Conservation (phyloP, 1,140 invertebrate species). For the Drosophila punjabiensis region DNA sequence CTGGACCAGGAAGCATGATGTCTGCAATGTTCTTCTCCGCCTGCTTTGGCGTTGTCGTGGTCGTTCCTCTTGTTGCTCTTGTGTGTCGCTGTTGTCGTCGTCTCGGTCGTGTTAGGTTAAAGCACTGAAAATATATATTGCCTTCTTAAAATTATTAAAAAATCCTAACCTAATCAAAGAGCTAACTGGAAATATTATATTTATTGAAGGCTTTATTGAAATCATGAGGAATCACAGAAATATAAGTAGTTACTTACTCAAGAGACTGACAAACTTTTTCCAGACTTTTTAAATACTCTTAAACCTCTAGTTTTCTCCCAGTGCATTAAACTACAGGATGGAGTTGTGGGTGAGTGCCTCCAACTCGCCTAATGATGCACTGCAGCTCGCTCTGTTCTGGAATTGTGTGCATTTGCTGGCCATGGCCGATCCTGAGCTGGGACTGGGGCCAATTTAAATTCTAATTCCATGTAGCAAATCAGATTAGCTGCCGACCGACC, state of each 20-base stretch:
- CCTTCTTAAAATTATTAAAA: neutral
- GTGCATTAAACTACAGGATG: conserved; percentile 5
- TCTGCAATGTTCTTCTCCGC: conserved; percentile 61
- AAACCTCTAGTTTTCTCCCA: neutral
- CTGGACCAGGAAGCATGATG: conserved; percentile 77
- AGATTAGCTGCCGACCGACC: conserved; percentile 68
- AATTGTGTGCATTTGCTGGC: conserved; percentile 60
- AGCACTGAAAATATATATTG: neutral
- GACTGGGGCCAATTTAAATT: conserved; percentile 70
- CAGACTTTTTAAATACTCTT: neutral
- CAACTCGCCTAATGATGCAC: conserved; percentile 72
- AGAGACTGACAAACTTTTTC: neutral
- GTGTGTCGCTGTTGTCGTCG: conserved; percentile 60
- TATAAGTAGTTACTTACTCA: neutral
- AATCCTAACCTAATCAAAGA: neutral
- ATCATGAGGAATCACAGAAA: neutral
- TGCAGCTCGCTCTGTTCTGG: conserved; percentile 41
- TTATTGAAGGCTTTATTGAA: no score
- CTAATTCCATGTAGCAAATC: conserved; percentile 79
- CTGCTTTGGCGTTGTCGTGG: conserved; percentile 44
- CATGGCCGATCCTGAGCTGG: conserved; percentile 19
- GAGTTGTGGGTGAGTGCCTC: conserved; percentile 49
- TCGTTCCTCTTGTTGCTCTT: conserved; percentile 46
- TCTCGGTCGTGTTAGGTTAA: conserved; percentile 41
- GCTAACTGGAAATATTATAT: neutral